Conservation (phyloP, 2,888 invertebrate genomes). For the Nomada fabriciana region DNA sequence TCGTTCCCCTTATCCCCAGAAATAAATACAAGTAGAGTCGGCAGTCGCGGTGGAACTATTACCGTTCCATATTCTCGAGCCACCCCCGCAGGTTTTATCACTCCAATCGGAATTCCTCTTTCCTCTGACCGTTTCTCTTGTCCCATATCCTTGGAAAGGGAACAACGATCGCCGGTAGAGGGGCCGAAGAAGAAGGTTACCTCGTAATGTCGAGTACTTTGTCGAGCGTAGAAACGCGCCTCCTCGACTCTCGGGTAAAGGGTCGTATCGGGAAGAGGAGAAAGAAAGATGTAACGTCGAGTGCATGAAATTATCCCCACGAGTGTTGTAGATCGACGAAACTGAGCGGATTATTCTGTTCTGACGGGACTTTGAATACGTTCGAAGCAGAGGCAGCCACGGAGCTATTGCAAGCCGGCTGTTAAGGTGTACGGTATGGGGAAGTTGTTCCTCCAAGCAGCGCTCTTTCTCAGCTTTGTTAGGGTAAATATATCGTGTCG, state of each 20-base stretch:
- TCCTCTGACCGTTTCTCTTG: constrained; percentile 31
- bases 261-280: constrained; percentile 48
- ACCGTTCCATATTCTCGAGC: constrained; percentile 38
- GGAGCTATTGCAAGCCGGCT: constrained; percentile 26
- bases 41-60: constrained; percentile 28
- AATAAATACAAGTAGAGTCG: constrained; percentile 17
- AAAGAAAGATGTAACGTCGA: constrained; percentile 69
- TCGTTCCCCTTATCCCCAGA: neutral
- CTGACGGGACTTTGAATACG: constrained; percentile 74
- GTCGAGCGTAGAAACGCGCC: constrained; percentile 47
- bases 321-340: constrained; percentile 78
- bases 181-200: neutral
- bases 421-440: neutral
- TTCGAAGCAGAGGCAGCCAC: constrained; percentile 58
- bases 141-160: neutral
- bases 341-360: constrained; percentile 73
- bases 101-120: constrained; percentile 48
- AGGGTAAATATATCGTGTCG: constrained; percentile 70
- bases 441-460: neutral
- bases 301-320: constrained; percentile 81
- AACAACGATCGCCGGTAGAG: neutral
- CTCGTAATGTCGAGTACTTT: constrained; percentile 70
- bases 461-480: constrained; percentile 57
- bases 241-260: constrained; percentile 43
- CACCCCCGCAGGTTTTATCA: constrained; percentile 37